phyloP scores from a whole-genome alignment of 2,113 vertebrate species.

The Erythrocebus patas region DNA sequence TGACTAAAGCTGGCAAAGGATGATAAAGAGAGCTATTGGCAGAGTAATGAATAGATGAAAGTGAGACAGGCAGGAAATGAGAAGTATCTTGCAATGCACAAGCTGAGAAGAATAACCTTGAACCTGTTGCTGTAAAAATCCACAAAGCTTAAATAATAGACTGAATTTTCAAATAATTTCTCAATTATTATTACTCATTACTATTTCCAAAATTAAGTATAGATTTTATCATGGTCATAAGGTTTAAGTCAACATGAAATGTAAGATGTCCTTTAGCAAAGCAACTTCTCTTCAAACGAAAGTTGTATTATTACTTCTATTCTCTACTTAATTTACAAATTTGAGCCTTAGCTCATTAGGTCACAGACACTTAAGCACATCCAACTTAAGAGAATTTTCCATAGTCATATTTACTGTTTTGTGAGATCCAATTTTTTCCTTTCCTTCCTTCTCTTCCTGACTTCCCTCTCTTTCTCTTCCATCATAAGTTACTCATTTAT shows the following conservation, averaged over 20 bases:
- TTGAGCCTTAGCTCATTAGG: conserved; percentile 22
- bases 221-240: background rate
- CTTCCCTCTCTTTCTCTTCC: background rate
- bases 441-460: background rate
- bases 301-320: conserved; percentile 7
- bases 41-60: background rate
- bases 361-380: conserved; percentile 8
- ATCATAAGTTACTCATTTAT: conserved; percentile 37
- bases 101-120: background rate
- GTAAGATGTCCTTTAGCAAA: conserved; percentile 11
- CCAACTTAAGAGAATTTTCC: conserved; percentile 29
- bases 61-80: background rate
- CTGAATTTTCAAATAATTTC: conserved; percentile 10
- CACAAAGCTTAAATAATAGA: background rate
- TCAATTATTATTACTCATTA: background rate
- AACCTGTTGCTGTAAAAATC: background rate
- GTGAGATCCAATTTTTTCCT: background rate
- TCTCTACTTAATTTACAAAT: conserved; percentile 16
- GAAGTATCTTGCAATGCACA: background rate
- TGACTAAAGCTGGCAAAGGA: background rate
- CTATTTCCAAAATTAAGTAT: conserved; percentile 45
- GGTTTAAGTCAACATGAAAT: conserved; percentile 10
- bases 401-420: background rate
- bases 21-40: background rate
- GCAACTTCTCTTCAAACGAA: conserved; percentile 18